These are phyloP conservation scores for Taurulus bubalis DNA, from an alignment of 2,113 vertebrate genomes.

Conservation along the genomic window DNA sequence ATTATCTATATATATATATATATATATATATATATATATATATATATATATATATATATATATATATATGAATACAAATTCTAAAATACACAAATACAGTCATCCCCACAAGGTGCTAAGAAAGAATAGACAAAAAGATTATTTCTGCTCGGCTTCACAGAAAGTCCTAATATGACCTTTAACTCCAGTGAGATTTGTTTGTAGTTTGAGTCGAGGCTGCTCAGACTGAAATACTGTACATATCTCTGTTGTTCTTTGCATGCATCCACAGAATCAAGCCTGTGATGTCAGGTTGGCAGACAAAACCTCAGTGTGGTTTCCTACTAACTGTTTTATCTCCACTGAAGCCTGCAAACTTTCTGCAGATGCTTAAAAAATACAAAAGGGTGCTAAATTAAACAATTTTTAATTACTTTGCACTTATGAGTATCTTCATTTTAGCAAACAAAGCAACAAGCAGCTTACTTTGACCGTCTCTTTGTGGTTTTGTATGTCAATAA, in stretches of 20 bases:
- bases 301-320: conserved; percentile 47
- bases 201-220: background rate
- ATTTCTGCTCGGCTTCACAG: conserved; percentile 15
- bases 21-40: no score
- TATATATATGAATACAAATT: background rate
- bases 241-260: background rate
- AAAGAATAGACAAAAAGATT: fast-evolving
- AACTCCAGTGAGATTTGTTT: conserved; percentile 9
- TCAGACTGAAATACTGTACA: conserved; percentile 11
- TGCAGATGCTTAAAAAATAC: background rate
- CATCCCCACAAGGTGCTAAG: conserved; percentile 3
- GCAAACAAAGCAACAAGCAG: conserved; percentile 1
- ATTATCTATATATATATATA: no score
- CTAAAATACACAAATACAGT: background rate
- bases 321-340: conserved; percentile 25
- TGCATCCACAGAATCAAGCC: conserved; percentile 6
- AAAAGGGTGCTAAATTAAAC: background rate
- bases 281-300: conserved; percentile 14
- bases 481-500: background rate
- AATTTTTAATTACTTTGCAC: background rate
- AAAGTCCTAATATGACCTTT: conserved; percentile 21
- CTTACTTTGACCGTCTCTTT: background rate
- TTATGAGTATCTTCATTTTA: background rate
- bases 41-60: background rate
- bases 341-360: conserved; percentile 5